These are phyloP conservation scores for Dendroctonus valens DNA, from an alignment of 1,140 invertebrate genomes.

Conservation along the genomic window DNA sequence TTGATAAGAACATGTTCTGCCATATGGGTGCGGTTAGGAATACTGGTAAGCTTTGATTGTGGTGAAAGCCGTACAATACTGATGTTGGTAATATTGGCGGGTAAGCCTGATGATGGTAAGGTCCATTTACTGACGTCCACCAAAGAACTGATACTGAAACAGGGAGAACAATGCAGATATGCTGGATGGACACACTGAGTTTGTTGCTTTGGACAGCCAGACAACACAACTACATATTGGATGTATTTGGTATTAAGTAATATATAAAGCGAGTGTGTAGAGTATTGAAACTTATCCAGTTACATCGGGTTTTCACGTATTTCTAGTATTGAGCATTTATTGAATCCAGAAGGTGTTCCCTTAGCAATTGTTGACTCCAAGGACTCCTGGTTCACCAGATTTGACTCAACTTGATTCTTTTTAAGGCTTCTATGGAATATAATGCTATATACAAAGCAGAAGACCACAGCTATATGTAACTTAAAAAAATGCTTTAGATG, in stretches of 20 bases:
- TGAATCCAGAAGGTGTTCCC: too few relatives aligned
- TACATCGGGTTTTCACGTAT: too few relatives aligned
- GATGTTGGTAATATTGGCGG: slow-evolving; percentile 31
- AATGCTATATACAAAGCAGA: too few relatives aligned
- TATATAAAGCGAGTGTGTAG: neutral
- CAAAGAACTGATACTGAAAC: slow-evolving; percentile 76
- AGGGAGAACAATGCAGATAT: slow-evolving; percentile 36
- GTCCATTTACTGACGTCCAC: slow-evolving; percentile 60
- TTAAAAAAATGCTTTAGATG: too few relatives aligned
- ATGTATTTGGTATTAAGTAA: neutral
- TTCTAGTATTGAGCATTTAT: too few relatives aligned
- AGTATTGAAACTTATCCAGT: neutral
- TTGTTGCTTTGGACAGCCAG: neutral
- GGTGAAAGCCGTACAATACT: slow-evolving; percentile 33
- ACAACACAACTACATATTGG: neutral
- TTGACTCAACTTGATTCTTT: too few relatives aligned
- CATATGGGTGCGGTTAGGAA: slow-evolving; percentile 4
- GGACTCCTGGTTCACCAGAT: too few relatives aligned
- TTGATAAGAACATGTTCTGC: slow-evolving; percentile 1
- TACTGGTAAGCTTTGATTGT: neutral
- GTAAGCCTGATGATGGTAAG: neutral
- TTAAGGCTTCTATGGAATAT: too few relatives aligned
- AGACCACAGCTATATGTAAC: too few relatives aligned
- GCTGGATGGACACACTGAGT: neutral
- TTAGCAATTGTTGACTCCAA: too few relatives aligned